phyloP scores from a whole-genome alignment of 1,140 invertebrate species.

The Polypedilum vanderplanki region DNA sequence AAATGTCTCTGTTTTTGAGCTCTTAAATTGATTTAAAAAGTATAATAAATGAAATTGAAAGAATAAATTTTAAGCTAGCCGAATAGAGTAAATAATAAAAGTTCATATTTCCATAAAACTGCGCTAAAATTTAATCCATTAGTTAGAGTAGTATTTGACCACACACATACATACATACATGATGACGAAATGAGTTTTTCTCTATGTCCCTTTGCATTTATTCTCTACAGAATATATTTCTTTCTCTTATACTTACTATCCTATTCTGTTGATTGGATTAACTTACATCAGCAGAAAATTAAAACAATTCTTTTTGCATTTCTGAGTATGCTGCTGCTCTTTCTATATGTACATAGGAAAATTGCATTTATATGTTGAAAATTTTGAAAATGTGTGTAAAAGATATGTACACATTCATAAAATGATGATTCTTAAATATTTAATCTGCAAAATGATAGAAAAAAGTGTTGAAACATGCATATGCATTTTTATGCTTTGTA shows the following conservation, averaged over 20 bases:
- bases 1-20: too few relatives aligned
- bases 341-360: background rate
- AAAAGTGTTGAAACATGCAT: background rate
- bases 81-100: too few relatives aligned
- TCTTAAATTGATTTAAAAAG: too few relatives aligned
- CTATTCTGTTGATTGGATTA: constrained; percentile 11
- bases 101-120: too few relatives aligned
- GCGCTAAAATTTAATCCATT: constrained; percentile 3
- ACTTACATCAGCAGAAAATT: constrained; percentile 13
- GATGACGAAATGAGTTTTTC: background rate
- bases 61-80: too few relatives aligned
- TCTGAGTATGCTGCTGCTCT: too few relatives aligned
- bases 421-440: constrained; percentile 20
- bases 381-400: background rate
- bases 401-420: background rate
- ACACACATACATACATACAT: background rate
- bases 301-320: constrained; percentile 3
- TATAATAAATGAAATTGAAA: too few relatives aligned
- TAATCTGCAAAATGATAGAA: background rate
- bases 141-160: background rate
- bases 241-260: background rate
- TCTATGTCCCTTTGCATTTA: background rate
- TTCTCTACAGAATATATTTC: background rate
- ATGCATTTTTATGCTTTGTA: background rate
- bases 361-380: background rate